Conservation (phyloP, 2,888 invertebrate genomes). For the Atethmia centrago region DNA sequence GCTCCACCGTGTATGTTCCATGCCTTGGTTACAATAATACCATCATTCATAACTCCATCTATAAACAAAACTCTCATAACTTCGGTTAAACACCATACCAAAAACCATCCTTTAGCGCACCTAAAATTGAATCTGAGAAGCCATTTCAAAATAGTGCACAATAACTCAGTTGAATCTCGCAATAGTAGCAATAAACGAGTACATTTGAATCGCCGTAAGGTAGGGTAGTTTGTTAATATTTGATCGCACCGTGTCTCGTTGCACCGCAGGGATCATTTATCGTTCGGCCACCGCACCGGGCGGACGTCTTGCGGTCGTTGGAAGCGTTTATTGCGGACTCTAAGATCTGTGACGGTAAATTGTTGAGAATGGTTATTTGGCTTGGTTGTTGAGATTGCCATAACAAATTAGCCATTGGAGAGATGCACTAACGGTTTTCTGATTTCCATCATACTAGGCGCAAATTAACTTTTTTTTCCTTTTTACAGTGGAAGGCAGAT, state of each 20-base stretch:
- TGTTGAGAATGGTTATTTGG: conserved; percentile 46
- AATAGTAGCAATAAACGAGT: conserved; percentile 76
- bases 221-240: conserved; percentile 88
- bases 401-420: conserved; percentile 15
- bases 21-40: background rate
- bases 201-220: conserved; percentile 81
- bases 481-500: background rate
- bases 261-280: conserved; percentile 80
- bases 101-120: conserved; percentile 22
- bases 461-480: no score
- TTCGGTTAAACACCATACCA: conserved; percentile 12
- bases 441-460: no score
- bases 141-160: conserved; percentile 51
- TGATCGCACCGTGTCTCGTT: conserved; percentile 80
- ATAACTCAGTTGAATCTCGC: conserved; percentile 68
- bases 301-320: conserved; percentile 78
- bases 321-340: conserved; percentile 75
- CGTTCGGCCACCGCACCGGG: conserved; percentile 72
- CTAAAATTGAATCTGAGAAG: conserved; percentile 54
- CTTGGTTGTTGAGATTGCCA: conserved; percentile 28
- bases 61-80: conserved; percentile 9
- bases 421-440: background rate
- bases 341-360: conserved; percentile 57
- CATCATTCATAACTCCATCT: background rate
- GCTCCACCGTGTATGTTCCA: no score